These are phyloP conservation scores for Amia ocellicauda DNA, from an alignment of 2,113 vertebrate species.

Conservation along the genomic window DNA sequence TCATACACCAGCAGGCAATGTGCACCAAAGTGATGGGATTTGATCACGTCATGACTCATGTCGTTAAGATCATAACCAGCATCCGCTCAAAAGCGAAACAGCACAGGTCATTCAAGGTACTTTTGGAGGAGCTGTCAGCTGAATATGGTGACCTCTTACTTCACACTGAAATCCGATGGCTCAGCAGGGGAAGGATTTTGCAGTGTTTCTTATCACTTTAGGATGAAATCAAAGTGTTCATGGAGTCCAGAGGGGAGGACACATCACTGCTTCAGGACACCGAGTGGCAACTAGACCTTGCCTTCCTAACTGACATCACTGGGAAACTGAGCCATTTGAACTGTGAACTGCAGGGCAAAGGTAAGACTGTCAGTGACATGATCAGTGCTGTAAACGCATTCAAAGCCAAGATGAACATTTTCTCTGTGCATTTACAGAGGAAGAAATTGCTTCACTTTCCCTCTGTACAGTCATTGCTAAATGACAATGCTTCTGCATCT, in stretches of 20 bases:
- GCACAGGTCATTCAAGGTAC: slow-evolving; percentile 30
- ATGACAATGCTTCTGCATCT: slow-evolving; percentile 36
- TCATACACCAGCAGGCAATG: slow-evolving; percentile 33
- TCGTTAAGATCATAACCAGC: slow-evolving; percentile 33
- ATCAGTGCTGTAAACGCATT: slow-evolving; percentile 35
- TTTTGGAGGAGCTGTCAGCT: slow-evolving; percentile 32
- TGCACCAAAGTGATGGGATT: too few relatives aligned
- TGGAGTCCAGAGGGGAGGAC: slow-evolving; percentile 28
- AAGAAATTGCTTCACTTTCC: slow-evolving; percentile 37
- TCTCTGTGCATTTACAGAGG: slow-evolving; percentile 33
- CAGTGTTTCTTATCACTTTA: slow-evolving; percentile 30
- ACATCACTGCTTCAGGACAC: slow-evolving; percentile 19
- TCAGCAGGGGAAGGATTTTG: slow-evolving; percentile 28
- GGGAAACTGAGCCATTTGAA: slow-evolving; percentile 41
- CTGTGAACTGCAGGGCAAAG: slow-evolving; percentile 41
- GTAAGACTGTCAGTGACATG: slow-evolving; percentile 32
- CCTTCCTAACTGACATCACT: slow-evolving; percentile 36
- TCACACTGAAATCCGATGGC: slow-evolving; percentile 31
- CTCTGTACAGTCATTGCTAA: slow-evolving; percentile 34
- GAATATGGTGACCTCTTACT: slow-evolving; percentile 37
- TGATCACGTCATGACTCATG: slow-evolving; percentile 34
- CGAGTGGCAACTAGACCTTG: slow-evolving; percentile 33
- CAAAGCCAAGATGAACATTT: slow-evolving; percentile 38
- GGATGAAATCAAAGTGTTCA: slow-evolving; percentile 34
- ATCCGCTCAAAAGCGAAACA: slow-evolving; percentile 34